phyloP scores from a whole-genome alignment of 2,797 vertebrate genomes.

The Clamator glandarius region DNA sequence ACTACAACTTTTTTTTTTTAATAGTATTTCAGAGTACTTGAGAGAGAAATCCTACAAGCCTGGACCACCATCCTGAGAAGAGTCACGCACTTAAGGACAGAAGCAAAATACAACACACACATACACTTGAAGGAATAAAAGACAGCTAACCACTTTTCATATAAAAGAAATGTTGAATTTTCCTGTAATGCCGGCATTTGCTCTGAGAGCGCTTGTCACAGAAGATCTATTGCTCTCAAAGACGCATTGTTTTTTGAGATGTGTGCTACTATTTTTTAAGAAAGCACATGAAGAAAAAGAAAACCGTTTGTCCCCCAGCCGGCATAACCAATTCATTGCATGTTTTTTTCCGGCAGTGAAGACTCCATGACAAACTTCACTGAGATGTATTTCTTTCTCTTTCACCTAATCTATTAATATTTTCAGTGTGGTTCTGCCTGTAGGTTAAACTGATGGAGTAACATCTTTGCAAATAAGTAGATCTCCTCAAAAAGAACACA shows the following conservation, averaged over 20 bases:
- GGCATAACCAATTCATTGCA: background rate
- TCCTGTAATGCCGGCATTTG: background rate
- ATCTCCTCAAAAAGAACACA: background rate
- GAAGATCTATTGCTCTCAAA: background rate
- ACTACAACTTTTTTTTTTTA: background rate
- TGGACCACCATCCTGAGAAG: background rate
- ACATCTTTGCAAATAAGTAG: background rate
- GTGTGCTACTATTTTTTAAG: background rate
- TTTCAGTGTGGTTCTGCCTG: background rate
- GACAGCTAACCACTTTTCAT: background rate
- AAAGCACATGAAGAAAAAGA: background rate
- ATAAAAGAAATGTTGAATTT: background rate
- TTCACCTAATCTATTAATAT: background rate
- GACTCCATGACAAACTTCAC: background rate
- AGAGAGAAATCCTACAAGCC: background rate
- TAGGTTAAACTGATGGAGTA: background rate
- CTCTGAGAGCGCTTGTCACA: background rate
- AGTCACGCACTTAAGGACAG: background rate
- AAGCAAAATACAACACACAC: background rate
- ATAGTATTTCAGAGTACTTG: background rate
- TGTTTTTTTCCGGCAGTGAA: background rate
- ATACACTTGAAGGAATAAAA: constrained; percentile 1
- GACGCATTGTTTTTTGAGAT: background rate
- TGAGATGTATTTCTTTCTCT: background rate
- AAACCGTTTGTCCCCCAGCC: background rate